Evolutionary conservation across 2,888 invertebrate genomes (phyloP), one percentile per base, ranked within the genome.

Genomic region (Unio delphinus): DNA sequence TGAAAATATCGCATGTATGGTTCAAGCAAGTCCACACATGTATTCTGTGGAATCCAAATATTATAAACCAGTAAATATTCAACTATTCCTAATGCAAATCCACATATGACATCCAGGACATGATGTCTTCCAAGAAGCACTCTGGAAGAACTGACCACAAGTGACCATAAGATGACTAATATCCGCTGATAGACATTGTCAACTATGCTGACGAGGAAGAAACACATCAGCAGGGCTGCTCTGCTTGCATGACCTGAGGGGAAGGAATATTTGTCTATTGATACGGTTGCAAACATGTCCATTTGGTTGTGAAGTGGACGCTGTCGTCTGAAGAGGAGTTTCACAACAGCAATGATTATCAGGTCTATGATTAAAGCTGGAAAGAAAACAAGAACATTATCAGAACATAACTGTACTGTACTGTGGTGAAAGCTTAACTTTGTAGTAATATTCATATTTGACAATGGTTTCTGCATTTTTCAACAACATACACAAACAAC

Each of bases 181-280:
- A 78, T 67, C n/a, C 68, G 62, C 59, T 67, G 64, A 15, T 68
- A 66, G n/a, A 69, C 64, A 54, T 70, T 65, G 23, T 67, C 58
- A 74, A 92, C 91, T 6, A 93, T 91, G 45, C 74, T 83, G 11
- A 79, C 61, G 0, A 86, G 73, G 76, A 96, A 94, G 87, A 95
- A 94, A 71, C 93, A 93, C 5, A 94, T 91, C 30, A 98, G 91
- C 88, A 95, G 93, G 6, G 94, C 92, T 0, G 96, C 93, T 80
- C 98, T 91, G 45, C 97, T 96, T 0, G 96, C 94, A 89, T 99
- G 98, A 0, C 98, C 98, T 0, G 98, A 98, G 18, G 98, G 99
- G 89, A 99, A 99, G 64, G 94, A 94, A 89, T 94, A 98, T 84
- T 96, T 94, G 69, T 89, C 89, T 0, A 96, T 95, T 0, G 96